These are phyloP conservation scores for Pseudois nayaur DNA, from an alignment of 2,113 vertebrate genomes.

Conservation along the genomic window DNA sequence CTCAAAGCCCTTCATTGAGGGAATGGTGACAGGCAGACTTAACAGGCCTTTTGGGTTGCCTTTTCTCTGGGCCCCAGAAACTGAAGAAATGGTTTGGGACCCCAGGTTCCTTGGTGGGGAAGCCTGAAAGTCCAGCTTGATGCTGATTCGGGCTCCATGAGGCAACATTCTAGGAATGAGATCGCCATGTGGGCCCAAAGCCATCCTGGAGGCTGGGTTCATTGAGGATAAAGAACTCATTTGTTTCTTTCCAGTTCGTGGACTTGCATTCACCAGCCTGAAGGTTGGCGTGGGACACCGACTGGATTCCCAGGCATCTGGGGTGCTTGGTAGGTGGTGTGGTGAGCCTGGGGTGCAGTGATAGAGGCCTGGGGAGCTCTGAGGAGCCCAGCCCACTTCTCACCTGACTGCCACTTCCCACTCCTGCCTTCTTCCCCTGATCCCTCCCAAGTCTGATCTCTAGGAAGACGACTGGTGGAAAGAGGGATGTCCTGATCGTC, in stretches of 20 bases:
- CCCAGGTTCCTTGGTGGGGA: background rate
- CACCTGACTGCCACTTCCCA: background rate
- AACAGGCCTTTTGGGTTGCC: background rate
- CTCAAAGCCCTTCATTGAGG: background rate
- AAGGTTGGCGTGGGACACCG: conserved; percentile 89
- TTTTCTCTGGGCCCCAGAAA: background rate
- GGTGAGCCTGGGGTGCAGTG: background rate
- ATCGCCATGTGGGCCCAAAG: background rate
- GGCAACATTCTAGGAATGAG: background rate
- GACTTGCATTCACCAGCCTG: conserved; percentile 84
- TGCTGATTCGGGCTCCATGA: background rate
- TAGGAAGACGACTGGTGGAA: background rate
- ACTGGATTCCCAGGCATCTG: conserved; percentile 89
- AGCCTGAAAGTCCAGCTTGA: background rate
- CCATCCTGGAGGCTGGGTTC: background rate
- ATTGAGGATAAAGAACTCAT: background rate
- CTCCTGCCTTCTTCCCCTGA: background rate
- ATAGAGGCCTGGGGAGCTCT: background rate
- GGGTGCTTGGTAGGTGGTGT: conserved; percentile 88
- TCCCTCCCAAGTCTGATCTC: background rate
- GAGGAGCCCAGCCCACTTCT: background rate
- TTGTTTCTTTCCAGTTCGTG: conserved; percentile 82
- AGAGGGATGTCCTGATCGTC: background rate
- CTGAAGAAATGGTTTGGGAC: background rate
- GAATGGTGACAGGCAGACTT: background rate